Evolutionary conservation across 2,113 vertebrate genomes (phyloP).

Genomic region (Alces alces): DNA sequence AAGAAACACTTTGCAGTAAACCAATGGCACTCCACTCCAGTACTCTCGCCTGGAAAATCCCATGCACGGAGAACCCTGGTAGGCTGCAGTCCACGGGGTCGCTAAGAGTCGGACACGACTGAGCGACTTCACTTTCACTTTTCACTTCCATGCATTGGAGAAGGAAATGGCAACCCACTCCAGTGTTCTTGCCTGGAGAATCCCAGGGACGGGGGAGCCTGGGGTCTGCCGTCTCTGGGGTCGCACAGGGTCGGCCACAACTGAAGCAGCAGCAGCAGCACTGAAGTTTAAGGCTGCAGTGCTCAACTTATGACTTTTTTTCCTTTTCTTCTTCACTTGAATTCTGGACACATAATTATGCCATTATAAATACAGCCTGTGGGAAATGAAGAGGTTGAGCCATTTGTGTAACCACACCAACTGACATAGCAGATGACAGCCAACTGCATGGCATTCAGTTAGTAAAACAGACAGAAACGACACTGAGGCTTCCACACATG

Average conservation of each 20-base stretch:
- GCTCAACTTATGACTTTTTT: conserved; percentile 7
- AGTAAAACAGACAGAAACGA: conserved; percentile 50
- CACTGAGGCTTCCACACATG: neutral
- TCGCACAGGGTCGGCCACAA: too few relatives aligned
- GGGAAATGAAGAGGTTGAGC: conserved; percentile 53
- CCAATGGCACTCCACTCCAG: too few relatives aligned
- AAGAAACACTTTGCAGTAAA: neutral
- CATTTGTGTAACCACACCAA: conserved; percentile 28
- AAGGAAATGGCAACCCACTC: too few relatives aligned
- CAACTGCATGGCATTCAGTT: conserved; percentile 40
- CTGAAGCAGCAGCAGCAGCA: neutral
- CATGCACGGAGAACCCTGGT: too few relatives aligned
- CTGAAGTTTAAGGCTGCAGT: neutral
- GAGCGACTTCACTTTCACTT: too few relatives aligned
- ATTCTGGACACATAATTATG: conserved; percentile 61
- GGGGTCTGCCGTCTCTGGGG: too few relatives aligned
- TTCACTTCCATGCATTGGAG: too few relatives aligned
- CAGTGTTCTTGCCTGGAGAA: too few relatives aligned
- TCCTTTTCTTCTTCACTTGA: neutral
- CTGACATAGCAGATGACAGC: conserved; percentile 62
- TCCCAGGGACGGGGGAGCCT: too few relatives aligned
- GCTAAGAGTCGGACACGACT: too few relatives aligned
- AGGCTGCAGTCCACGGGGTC: too few relatives aligned
- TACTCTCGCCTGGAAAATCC: too few relatives aligned
- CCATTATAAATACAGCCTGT: conserved; percentile 52